Percentiles rank a stretch among this genome's conserved stretches.
phyloP scores from a whole-genome alignment of 2,888 invertebrate species.

The Limnephilus lunatus region DNA sequence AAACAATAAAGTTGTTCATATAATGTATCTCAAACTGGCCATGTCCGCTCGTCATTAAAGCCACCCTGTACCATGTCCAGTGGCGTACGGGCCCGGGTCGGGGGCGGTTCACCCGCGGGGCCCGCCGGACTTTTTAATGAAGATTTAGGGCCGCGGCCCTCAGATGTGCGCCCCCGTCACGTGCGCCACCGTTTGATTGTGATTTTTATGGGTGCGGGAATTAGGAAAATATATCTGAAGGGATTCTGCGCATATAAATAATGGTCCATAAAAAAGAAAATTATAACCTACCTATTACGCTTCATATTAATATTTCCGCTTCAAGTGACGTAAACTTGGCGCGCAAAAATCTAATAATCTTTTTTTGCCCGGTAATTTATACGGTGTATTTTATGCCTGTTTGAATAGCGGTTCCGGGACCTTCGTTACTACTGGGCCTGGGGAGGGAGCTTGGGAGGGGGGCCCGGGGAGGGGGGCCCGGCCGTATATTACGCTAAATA shows the following conservation, averaged over 20 bases:
- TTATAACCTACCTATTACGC: conserved; percentile 66
- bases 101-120: conserved; percentile 34
- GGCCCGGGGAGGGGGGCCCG: conserved; percentile 54
- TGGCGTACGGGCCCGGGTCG: conserved; percentile 27
- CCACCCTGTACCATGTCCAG: conserved; percentile 35
- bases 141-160: conserved; percentile 65
- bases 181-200: conserved; percentile 65
- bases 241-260: conserved; percentile 66
- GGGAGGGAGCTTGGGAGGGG: conserved; percentile 46
- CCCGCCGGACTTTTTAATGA: conserved; percentile 65
- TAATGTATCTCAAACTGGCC: conserved; percentile 4
- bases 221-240: conserved; percentile 66
- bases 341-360: conserved; percentile 65
- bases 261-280: conserved; percentile 66
- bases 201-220: conserved; percentile 66
- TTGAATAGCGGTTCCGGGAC: conserved; percentile 62
- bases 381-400: conserved; percentile 63
- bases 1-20: not conserved
- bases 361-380: conserved; percentile 65
- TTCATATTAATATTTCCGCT: conserved; percentile 63
- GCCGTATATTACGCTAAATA: conserved; percentile 65
- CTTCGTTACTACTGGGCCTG: conserved; percentile 43
- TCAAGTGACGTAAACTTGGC: conserved; percentile 63
- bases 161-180: conserved; percentile 65
- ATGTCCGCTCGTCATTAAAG: conserved; percentile 49